Base-by-base conservation (phyloP, 2,888 invertebrate species). In the Scaptomyza parva region DNA sequence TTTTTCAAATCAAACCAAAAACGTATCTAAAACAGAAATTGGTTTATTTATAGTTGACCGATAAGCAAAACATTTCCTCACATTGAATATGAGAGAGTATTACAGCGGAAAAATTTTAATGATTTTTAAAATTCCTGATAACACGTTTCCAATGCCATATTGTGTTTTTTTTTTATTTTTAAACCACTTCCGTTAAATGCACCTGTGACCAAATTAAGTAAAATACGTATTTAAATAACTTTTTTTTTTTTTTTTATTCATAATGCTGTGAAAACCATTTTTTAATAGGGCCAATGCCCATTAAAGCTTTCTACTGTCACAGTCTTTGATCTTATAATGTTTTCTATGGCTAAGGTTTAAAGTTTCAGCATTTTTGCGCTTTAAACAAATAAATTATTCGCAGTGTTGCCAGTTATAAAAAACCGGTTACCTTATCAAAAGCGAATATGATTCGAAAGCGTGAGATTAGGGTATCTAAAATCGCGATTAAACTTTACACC, bases 401-500 rank as follows among this genome's bases (percentile, higher is more conserved):
- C 18, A 18, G 2, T n/a, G 12, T 53, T 43, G 12, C 22, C 18
- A 12, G n/a, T n/a, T 14, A 24, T 59, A 20, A 3, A 48, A 64
- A 48, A 24, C 39, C 28, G 33, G 24, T 52, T 44, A 9, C 30
- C 33, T 62, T 62, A 62, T 71, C 71, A 53, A 48, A 48, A 18
- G 28, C 51, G 24, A 39, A 35, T n/a, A 44, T 11, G 11, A 37
- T 35, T 47, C 35, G 8, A n/a, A 30, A 44, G 8, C 35, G 17
- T 35, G 14, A 1, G 14, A 14, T 17, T 3, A 35, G 17, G 14
- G 17, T 35, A 59, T 28, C 12, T 45, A 14, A 43, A 17, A 2
- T 30, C 14, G 14, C 9, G 14, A 18, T 30, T 63, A 52, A 66
- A 69, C 65, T 55, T 70, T 70, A 63, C 40, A 43, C 48, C 14